Conservation (phyloP, 2,888 invertebrate species). For the Acrobasis suavella region DNA sequence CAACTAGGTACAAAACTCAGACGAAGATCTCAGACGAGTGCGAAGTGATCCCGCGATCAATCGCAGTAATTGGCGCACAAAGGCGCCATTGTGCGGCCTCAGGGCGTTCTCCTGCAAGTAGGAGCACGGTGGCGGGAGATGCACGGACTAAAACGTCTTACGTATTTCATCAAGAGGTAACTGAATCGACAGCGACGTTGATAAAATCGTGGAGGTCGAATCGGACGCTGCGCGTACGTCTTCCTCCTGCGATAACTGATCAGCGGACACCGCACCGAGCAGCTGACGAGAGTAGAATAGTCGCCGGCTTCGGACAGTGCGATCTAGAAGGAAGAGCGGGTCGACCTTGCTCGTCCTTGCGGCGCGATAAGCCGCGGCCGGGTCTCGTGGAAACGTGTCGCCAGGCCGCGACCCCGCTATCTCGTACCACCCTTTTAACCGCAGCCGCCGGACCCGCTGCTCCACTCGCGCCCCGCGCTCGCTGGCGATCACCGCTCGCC, state of each 20-base stretch:
- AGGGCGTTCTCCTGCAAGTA: neutral
- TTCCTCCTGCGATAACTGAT: constrained; percentile 20
- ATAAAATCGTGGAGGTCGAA: constrained; percentile 53
- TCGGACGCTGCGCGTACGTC: constrained; percentile 41
- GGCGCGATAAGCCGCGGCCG: constrained; percentile 50
- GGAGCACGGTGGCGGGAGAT: neutral
- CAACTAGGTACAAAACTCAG: neutral
- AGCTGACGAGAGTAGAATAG: constrained; percentile 8
- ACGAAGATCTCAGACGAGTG: constrained; percentile 20
- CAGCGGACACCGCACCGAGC: neutral
- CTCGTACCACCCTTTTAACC: constrained; percentile 62
- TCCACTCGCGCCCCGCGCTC: constrained; percentile 57
- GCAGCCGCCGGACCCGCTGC: constrained; percentile 45
- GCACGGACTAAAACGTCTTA: constrained; percentile 34
- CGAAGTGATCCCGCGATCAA: constrained; percentile 27
- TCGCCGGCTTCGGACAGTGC: constrained; percentile 20
- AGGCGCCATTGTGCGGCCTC: constrained; percentile 36
- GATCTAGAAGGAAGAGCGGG: constrained; percentile 43
- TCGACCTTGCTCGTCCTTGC: constrained; percentile 75
- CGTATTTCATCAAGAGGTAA: constrained; percentile 45
- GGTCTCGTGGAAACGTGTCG: constrained; percentile 60
- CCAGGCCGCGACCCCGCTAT: constrained; percentile 67
- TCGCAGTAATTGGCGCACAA: constrained; percentile 49
- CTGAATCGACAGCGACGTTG: constrained; percentile 37
- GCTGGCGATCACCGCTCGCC: constrained; percentile 30